These are phyloP conservation scores for Caradrina kadenii DNA, from an alignment of 2,888 invertebrate genomes.

Conservation along the genomic window DNA sequence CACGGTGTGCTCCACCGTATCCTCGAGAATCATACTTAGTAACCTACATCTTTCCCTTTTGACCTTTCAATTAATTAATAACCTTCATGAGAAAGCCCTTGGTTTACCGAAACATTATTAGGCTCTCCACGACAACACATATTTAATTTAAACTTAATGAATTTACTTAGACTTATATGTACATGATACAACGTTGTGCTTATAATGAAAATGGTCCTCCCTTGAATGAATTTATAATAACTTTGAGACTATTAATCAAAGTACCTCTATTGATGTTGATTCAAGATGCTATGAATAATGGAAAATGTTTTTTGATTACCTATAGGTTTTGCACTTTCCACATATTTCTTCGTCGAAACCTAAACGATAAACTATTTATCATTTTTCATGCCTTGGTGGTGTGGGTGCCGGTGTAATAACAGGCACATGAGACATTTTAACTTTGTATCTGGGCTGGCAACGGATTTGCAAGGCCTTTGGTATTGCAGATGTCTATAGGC, in stretches of 20 bases:
- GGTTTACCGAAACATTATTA: slow-evolving; percentile 33
- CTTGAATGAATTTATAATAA: slow-evolving; percentile 21
- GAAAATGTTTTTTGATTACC: too few relatives aligned
- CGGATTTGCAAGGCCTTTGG: too few relatives aligned
- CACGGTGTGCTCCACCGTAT: too few relatives aligned
- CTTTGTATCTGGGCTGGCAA: too few relatives aligned
- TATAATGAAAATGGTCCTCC: slow-evolving; percentile 35
- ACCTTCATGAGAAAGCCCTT: slow-evolving; percentile 7
- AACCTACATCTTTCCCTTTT: background rate
- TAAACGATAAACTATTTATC: too few relatives aligned
- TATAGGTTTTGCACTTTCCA: too few relatives aligned
- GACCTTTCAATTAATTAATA: slow-evolving; percentile 35
- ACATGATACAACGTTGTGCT: slow-evolving; percentile 16
- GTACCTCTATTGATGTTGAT: slow-evolving; percentile 2
- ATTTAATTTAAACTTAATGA: slow-evolving; percentile 61
- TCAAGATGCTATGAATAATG: slow-evolving; percentile 9
- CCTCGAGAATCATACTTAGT: background rate
- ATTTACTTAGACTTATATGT: slow-evolving; percentile 41
- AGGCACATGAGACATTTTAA: too few relatives aligned
- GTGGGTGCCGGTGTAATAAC: too few relatives aligned
- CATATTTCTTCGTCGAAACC: too few relatives aligned
- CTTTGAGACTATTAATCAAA: slow-evolving; percentile 24
- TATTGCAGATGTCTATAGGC: too few relatives aligned
- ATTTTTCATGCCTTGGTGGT: too few relatives aligned
- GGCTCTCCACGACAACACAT: slow-evolving; percentile 28